Base-by-base conservation (phyloP, 64 coral and sea anemone species). In the Montipora capricornis region DNA sequence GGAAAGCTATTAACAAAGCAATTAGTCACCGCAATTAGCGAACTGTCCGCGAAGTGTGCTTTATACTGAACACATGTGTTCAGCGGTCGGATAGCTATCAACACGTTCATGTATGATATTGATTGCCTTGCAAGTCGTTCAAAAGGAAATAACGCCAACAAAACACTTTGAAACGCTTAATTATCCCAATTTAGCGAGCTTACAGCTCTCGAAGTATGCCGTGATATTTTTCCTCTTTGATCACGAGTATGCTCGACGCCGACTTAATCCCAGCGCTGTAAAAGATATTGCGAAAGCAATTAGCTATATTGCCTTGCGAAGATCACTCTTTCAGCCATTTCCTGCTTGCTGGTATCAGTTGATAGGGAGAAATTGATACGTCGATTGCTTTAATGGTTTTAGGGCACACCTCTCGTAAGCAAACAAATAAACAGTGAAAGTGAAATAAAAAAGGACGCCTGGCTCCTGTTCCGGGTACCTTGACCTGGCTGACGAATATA, bases 11-110 rank as follows among this genome's bases (percentile, higher is more conserved):
- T 73, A 86, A 71, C 45, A 86, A 70, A 68, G 48, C 82, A 86
- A 86, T 86, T 71, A 86, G 64, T 24, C 47, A 86, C 66, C 82
- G 82, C 82, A 86, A 86, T 86, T 86, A 86, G 82, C 19, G 19
- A 86, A 64, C 82, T 86, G 82, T 86, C 81, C 82, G 46, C 82
- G 49, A 86, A 86, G 61, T 50, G 62, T 73, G 50, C 17, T 86
- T 86, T 86, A 86, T 73, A 68, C 64, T 64, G 13, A 44, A 47
- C 66, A 86, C 67, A 71, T 20, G 82, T 86, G 67, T 86, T 86
- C 67, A 70, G 82, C 82, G 49, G 68, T 86, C 82, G 62, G 37
- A 71, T 50, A 86, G 47, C 66, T 73, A 86, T 86, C 82, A 71
- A 86, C 82, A 73, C 66, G 47, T 6, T 86, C n/a, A 51, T 86